Conservation (phyloP, 2,888 invertebrate species). For the Phaedon cochleariae region DNA sequence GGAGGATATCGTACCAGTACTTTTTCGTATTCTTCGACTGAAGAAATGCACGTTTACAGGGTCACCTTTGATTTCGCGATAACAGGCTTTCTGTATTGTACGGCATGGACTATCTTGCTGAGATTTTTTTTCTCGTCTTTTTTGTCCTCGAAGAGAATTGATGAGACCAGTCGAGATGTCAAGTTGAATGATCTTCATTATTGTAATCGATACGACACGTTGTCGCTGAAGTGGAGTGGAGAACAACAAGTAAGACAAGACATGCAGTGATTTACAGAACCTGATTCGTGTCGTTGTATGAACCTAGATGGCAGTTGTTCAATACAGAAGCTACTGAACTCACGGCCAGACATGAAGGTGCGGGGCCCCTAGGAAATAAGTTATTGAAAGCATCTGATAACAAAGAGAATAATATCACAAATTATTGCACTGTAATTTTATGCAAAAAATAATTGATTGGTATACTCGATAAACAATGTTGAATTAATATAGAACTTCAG, state of each 20-base stretch:
- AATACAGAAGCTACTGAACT: too few species aligned
- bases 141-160: not conserved
- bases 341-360: too few species aligned
- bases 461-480: too few species aligned
- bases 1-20: not conserved
- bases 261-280: not conserved
- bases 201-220: not conserved
- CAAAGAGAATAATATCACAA: too few species aligned
- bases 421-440: too few species aligned
- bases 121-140: not conserved
- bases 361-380: too few species aligned
- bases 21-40: not conserved
- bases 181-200: conserved; percentile 2
- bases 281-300: not conserved
- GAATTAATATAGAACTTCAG: too few species aligned
- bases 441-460: too few species aligned
- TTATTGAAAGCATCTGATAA: too few species aligned
- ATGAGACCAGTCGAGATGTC: not conserved
- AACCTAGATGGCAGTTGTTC: not conserved
- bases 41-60: not conserved
- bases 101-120: not conserved
- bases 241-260: not conserved
- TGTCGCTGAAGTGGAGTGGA: not conserved
- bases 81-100: not conserved
- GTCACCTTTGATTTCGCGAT: conserved; percentile 1